Percentiles rank a stretch among this genome's conserved stretches.
Evolutionary conservation across 2,797 vertebrate species (phyloP).

Genomic region (Chelmon rostratus): DNA sequence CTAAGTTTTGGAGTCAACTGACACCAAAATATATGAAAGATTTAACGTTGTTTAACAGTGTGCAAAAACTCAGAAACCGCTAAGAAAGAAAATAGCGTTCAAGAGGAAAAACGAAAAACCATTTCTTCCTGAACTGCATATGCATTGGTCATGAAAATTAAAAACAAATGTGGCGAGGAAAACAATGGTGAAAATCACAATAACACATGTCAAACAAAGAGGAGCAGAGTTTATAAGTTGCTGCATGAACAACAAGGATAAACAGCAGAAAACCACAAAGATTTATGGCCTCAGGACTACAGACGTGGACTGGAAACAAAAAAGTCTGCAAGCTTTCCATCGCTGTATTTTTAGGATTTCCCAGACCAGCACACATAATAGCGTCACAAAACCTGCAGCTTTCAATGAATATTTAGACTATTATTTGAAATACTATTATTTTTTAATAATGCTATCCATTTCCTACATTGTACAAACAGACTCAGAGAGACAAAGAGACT

Average conservation of each 20-base stretch:
- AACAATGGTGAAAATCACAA: neutral
- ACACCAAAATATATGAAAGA: neutral
- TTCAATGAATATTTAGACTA: neutral
- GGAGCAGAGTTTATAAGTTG: neutral
- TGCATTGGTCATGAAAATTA: neutral
- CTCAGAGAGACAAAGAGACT: constrained; percentile 22
- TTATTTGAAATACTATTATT: neutral
- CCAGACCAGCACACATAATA: neutral
- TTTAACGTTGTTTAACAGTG: neutral
- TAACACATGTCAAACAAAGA: constrained; percentile 11
- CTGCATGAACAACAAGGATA: neutral
- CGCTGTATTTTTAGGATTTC: neutral
- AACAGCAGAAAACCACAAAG: constrained; percentile 14
- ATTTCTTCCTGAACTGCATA: neutral
- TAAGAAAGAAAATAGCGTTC: neutral
- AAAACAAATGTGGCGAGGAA: neutral
- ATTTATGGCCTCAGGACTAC: neutral
- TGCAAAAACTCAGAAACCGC: constrained; percentile 1
- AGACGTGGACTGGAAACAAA: neutral
- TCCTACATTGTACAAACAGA: constrained; percentile 4
- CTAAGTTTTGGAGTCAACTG: neutral
- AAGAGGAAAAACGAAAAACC: neutral
- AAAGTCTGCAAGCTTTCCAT: neutral
- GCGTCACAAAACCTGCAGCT: constrained; percentile 4
- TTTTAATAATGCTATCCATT: neutral